Conservation (phyloP, 2,888 invertebrate species). For the Actias luna region DNA sequence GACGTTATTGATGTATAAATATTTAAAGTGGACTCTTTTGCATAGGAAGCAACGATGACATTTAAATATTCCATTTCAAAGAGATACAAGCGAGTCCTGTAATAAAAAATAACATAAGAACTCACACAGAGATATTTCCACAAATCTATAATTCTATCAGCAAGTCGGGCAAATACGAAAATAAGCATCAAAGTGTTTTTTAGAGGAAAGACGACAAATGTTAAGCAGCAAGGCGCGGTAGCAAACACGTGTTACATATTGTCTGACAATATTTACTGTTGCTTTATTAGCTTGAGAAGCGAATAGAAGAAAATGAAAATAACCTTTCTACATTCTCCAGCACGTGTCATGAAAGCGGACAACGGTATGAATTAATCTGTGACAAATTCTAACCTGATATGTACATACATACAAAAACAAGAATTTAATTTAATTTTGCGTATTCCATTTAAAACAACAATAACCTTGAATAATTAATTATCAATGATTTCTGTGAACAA, state of each 20-base stretch:
- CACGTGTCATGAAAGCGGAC: constrained; percentile 48
- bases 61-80: constrained; percentile 73
- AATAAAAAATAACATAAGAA: constrained; percentile 64
- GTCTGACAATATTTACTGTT: constrained; percentile 77
- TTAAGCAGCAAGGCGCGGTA: constrained; percentile 67
- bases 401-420: constrained; percentile 50
- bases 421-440: not conserved
- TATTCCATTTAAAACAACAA: not conserved
- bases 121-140: constrained; percentile 73
- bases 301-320: constrained; percentile 64
- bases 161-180: constrained; percentile 74
- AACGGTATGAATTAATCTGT: constrained; percentile 14
- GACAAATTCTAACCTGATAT: constrained; percentile 31
- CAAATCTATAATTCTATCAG: constrained; percentile 78
- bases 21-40: constrained; percentile 58
- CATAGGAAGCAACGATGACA: constrained; percentile 76
- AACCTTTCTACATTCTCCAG: constrained; percentile 60
- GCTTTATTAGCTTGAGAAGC: constrained; percentile 69
- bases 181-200: constrained; percentile 81
- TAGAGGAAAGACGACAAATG: constrained; percentile 75
- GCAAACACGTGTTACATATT: constrained; percentile 79
- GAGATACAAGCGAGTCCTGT: constrained; percentile 58
- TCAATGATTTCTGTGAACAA: constrained; percentile 64
- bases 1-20: constrained; percentile 58
- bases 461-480: constrained; percentile 47